These are phyloP conservation scores for Drosophila parthenogenetica DNA, from an alignment of 2,888 invertebrate genomes.

Conservation along the genomic window DNA sequence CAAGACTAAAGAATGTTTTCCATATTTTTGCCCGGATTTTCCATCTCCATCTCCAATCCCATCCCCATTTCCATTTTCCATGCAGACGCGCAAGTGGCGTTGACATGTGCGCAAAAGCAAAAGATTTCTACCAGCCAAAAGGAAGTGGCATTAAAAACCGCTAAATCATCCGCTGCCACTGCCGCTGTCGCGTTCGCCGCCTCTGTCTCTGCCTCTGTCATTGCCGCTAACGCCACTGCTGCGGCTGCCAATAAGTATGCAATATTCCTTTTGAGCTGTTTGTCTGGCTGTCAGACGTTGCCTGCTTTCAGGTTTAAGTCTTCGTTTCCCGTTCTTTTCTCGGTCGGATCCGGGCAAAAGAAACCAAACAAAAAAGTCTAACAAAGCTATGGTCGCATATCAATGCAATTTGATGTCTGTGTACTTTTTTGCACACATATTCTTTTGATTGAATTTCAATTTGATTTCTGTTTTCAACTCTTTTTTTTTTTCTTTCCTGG, in stretches of 20 bases:
- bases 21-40: slow-evolving; percentile 47
- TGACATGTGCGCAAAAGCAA: slow-evolving; percentile 63
- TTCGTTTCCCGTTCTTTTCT: slow-evolving; percentile 3
- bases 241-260: slow-evolving; percentile 77
- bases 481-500: slow-evolving; percentile 22
- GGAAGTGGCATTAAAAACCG: slow-evolving; percentile 74
- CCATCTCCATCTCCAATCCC: slow-evolving; percentile 30
- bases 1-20: slow-evolving; percentile 26
- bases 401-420: slow-evolving; percentile 74
- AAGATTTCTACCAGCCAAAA: slow-evolving; percentile 34
- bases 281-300: slow-evolving; percentile 61
- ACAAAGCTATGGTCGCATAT: slow-evolving; percentile 70
- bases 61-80: slow-evolving; percentile 43
- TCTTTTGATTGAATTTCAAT: slow-evolving; percentile 74
- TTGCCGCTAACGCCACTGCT: slow-evolving; percentile 23
- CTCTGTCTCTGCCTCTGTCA: neutral
- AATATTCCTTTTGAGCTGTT: slow-evolving; percentile 71
- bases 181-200: slow-evolving; percentile 33
- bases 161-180: slow-evolving; percentile 75
- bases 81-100: slow-evolving; percentile 63
- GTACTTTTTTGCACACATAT: slow-evolving; percentile 56
- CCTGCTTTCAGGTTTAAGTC: slow-evolving; percentile 27
- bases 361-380: slow-evolving; percentile 70
- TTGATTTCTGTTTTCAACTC: slow-evolving; percentile 61
- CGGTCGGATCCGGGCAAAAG: slow-evolving; percentile 31